Base-by-base conservation (phyloP, 2,888 invertebrate genomes). In the Cheilosia impressa region DNA sequence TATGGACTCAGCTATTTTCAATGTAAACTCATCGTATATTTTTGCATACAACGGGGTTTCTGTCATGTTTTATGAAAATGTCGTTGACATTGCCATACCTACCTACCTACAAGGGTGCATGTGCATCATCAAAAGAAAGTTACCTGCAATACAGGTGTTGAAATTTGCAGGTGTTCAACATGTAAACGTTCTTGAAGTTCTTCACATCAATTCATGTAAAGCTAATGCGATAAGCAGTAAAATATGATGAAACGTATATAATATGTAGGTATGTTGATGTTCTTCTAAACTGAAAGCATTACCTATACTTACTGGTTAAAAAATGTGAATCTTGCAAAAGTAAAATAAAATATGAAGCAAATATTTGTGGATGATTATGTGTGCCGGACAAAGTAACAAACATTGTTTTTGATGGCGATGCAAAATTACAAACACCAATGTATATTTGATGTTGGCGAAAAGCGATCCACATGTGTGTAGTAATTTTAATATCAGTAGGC, bases 101-200 rank as follows among this genome's bases (percentile, higher is more conserved):
- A 4, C 43, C 47, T 27, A 4, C 22, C 15, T 4, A 50, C 47
- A 60, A 53, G 53, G 53, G 4, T 41, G 41, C 45, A 9, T 47
- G 31, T 47, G 4, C 43, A 62, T 4, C n/a, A 50, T 45, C 45
- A 47, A 19, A 73, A 22, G 72, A 60, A 58, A 34, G 17, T 6
- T 60, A 73, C 62, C 52, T 69, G 55, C 15, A 66, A 58, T 41
- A 72, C 66, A 66, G 75, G 75, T 81, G 81, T 81, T 75, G 15
- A 43, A 53, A 75, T 69, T 75, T 72, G 65, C 62, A 68, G 80
- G 80, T 81, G 75, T 69, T 81, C 75, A 69, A 69, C 62, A 43
- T 77, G 66, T 66, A 75, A 57, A 43, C 53, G n/a, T 71, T 57
- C 78, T 71, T 78, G 68, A 71, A 58, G 58, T 50, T 57, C 24